phyloP scores from a whole-genome alignment of 2,797 vertebrate species.

The Anguilla megastoma region DNA sequence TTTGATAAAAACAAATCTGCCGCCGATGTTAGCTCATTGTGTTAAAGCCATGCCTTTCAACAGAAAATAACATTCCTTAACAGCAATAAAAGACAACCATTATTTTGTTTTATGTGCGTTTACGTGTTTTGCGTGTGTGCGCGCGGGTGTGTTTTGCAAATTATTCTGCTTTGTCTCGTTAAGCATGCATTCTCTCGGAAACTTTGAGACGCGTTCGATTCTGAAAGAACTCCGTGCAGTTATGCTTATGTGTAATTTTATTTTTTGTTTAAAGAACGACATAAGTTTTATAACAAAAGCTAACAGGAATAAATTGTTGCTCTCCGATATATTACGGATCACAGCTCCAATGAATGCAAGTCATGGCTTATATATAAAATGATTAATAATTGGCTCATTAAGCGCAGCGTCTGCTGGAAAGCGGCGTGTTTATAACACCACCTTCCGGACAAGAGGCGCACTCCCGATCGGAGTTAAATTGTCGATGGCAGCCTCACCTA shows the following conservation, averaged over 20 bases:
- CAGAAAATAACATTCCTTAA: too few species aligned
- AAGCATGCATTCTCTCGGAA: not conserved
- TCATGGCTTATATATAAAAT: not conserved
- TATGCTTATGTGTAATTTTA: not conserved
- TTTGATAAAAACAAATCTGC: not conserved
- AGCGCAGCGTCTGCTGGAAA: not conserved
- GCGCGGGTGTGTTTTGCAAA: too few species aligned
- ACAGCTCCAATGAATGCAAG: not conserved
- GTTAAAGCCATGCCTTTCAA: not conserved
- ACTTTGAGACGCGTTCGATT: not conserved
- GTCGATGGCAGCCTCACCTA: not conserved
- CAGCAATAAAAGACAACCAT: not conserved
- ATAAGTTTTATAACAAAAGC: not conserved
- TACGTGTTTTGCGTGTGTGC: too few species aligned
- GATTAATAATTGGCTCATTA: too few species aligned
- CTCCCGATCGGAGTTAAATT: not conserved
- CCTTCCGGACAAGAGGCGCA: conserved; percentile 14
- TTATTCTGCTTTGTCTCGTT: too few species aligned
- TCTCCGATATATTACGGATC: not conserved
- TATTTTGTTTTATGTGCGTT: not conserved
- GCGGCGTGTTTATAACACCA: conserved; percentile 23
- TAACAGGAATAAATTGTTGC: not conserved
- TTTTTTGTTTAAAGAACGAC: not conserved
- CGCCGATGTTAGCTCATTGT: not conserved
- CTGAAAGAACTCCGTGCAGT: not conserved